Conservation (phyloP, 2,113 vertebrate genomes). For the Microcebus jonahi region DNA sequence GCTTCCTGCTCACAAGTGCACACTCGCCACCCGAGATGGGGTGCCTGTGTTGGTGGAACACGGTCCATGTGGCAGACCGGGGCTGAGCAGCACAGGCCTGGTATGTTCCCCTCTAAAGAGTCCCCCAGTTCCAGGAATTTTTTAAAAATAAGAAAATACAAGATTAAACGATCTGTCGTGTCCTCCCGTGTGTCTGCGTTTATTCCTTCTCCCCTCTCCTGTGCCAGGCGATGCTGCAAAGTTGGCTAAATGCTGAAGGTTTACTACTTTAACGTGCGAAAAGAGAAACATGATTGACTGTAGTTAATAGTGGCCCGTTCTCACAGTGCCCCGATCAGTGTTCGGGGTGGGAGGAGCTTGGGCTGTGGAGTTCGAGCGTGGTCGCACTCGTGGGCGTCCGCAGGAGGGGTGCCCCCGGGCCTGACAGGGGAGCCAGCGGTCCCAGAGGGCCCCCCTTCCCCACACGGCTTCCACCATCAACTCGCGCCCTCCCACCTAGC, state of each 20-base stretch:
- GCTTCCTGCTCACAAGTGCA: background rate
- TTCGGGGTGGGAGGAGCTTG: background rate
- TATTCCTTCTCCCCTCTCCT: background rate
- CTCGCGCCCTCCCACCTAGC: rapidly evolving
- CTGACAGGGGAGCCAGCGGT: rapidly evolving
- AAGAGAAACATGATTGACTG: background rate
- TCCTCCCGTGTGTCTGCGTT: too few species aligned
- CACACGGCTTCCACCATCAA: rapidly evolving
- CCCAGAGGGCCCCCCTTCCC: background rate
- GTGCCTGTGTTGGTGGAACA: background rate
- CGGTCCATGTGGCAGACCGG: background rate
- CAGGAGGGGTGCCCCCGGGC: rapidly evolving
- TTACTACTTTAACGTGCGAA: background rate
- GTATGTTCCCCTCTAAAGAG: background rate
- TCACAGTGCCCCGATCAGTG: background rate
- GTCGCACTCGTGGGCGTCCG: background rate
- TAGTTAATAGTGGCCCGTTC: background rate
- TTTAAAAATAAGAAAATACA: background rate
- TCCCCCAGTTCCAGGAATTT: rapidly evolving
- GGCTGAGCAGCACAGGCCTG: background rate
- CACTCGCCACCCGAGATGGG: background rate
- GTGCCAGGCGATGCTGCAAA: background rate
- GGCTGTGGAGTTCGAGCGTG: background rate
- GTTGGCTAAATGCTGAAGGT: background rate
- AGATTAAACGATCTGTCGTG: background rate